Evolutionary conservation across 2,888 invertebrate species (phyloP).

Genomic region (Ellobium chinense): DNA sequence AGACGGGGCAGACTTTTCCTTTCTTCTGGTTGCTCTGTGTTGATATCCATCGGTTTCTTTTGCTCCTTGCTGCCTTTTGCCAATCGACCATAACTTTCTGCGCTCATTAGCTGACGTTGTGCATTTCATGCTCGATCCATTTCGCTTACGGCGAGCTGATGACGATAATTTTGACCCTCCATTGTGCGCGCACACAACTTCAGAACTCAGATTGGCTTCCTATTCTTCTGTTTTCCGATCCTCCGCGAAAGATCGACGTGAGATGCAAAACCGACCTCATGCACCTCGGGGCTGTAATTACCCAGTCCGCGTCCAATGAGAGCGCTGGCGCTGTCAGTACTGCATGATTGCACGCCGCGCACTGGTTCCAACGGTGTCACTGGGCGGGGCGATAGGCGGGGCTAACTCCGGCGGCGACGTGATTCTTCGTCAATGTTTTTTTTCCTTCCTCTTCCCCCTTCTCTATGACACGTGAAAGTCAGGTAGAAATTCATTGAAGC

Average conservation of each 20-base stretch:
- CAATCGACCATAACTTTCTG: not conserved
- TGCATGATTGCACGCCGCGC: not conserved
- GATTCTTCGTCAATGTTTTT: not conserved
- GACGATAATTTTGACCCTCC: not conserved
- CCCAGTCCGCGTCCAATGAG: not conserved
- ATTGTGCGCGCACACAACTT: not conserved
- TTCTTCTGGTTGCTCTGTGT: too few relatives aligned
- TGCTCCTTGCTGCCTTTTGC: not conserved
- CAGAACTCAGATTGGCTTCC: not conserved
- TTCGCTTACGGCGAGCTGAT: not conserved
- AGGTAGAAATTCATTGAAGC: slow-evolving; percentile 31
- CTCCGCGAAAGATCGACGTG: not conserved
- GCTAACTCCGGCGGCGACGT: not conserved
- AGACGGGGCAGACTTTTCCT: too few relatives aligned
- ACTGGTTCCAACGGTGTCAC: not conserved
- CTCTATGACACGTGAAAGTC: not conserved
- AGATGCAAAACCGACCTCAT: not conserved
- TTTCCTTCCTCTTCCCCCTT: too few relatives aligned
- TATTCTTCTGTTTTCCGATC: not conserved
- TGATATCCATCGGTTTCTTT: not conserved
- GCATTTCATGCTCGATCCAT: slow-evolving; percentile 15
- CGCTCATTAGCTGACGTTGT: not conserved
- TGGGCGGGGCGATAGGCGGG: slow-evolving; percentile 11
- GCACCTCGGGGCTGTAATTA: not conserved
- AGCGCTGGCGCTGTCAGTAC: not conserved